A percentile compares a stretch with the other conserved stretches of the same genome.
Conservation (phyloP, 37 sponge, comb jelly and placozoan species). For the Cliona cf. orientalis region DNA sequence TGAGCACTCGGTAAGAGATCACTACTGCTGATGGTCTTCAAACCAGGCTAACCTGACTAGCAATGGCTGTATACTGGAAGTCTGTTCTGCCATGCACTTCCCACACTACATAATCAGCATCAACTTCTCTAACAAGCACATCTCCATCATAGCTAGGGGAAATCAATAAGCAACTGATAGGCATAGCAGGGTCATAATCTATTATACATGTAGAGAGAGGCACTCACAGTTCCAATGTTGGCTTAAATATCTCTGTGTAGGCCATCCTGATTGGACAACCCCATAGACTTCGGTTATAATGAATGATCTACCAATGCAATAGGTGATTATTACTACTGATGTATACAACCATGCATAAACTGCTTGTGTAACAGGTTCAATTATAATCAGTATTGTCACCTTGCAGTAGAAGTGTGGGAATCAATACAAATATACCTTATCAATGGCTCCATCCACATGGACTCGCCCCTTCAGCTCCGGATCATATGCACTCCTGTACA, state of each 20-base stretch:
- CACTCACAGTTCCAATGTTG: constrained; percentile 26
- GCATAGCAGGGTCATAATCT: too few relatives aligned
- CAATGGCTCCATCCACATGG: background rate
- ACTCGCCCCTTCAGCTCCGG: constrained; percentile 20
- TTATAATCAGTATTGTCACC: too few relatives aligned
- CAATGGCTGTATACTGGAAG: constrained; percentile 32
- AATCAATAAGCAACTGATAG: too few relatives aligned
- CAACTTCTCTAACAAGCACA: constrained; percentile 11
- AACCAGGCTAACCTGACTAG: background rate
- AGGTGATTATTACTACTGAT: background rate
- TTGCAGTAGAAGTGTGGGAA: too few relatives aligned
- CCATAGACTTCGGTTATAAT: constrained; percentile 5
- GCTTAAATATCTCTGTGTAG: constrained; percentile 10
- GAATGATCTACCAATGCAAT: background rate
- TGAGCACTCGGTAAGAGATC: background rate
- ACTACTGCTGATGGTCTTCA: background rate
- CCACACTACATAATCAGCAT: constrained; percentile 45
- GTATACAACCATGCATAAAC: background rate
- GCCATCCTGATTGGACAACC: constrained; percentile 32
- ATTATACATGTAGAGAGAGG: too few relatives aligned
- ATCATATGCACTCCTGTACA: constrained; percentile 29
- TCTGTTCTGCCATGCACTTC: constrained; percentile 34
- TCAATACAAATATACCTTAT: constrained; percentile 10
- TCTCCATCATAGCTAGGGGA: constrained; percentile 27
- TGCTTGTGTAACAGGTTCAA: too few relatives aligned